phyloP scores from a whole-genome alignment of 2,113 vertebrate genomes.

The zebrafish (Danio rerio) region DNA sequence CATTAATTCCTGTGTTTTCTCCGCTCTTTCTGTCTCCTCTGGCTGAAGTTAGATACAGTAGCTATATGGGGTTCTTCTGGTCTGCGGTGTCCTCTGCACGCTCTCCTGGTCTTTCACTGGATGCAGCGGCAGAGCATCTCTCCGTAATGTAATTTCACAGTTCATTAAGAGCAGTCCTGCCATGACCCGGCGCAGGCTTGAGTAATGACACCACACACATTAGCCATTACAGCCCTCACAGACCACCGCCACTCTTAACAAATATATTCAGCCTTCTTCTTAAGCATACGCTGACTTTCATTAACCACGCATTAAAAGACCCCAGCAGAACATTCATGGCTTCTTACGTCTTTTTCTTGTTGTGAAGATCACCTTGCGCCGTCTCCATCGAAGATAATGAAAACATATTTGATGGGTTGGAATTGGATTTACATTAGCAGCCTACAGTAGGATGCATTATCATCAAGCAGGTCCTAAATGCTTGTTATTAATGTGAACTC shows the following conservation, averaged over 20 bases:
- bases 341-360: constrained; percentile 10
- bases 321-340: background rate
- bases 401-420: background rate
- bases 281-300: constrained; percentile 7
- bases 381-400: background rate
- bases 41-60: constrained; percentile 52
- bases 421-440: constrained; percentile 18
- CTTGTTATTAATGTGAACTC: constrained; percentile 13
- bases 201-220: constrained; percentile 62
- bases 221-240: constrained; percentile 45
- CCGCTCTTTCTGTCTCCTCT: constrained; percentile 7
- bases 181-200: constrained; percentile 65
- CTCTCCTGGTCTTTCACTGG: constrained; percentile 57
- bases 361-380: constrained; percentile 22
- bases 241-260: constrained; percentile 40
- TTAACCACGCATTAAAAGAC: constrained; percentile 18
- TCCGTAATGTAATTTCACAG: constrained; percentile 76
- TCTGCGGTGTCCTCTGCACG: constrained; percentile 60
- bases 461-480: background rate
- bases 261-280: constrained; percentile 32
- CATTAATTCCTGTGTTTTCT: background rate
- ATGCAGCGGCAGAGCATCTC: constrained; percentile 61
- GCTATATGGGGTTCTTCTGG: constrained; percentile 54
- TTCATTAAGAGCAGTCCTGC: constrained; percentile 71
- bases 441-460: constrained; percentile 6